These are phyloP conservation scores for Thumatha senex DNA, from an alignment of 2,888 invertebrate genomes.

Conservation along the genomic window DNA sequence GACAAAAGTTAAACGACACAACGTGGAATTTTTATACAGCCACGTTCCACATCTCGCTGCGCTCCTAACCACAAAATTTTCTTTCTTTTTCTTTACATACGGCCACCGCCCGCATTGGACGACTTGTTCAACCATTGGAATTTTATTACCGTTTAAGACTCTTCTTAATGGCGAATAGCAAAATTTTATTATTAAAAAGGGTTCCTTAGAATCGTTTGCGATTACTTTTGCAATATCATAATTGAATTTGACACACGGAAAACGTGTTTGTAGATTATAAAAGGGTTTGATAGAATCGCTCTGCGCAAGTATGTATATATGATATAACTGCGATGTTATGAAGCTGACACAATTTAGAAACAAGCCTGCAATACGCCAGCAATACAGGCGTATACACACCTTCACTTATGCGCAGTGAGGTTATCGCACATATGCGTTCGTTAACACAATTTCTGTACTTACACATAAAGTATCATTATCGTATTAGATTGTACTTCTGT, in stretches of 20 bases:
- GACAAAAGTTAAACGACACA: conserved; percentile 26
- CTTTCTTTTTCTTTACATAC: conserved; percentile 50
- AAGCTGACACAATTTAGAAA: conserved; percentile 42
- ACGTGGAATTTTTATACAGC: conserved; percentile 29
- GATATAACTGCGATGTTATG: conserved; percentile 16
- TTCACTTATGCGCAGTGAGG: conserved; percentile 30
- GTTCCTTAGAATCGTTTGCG: not conserved
- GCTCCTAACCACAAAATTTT: conserved; percentile 65
- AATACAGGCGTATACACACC: conserved; percentile 13
- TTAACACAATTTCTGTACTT: conserved; percentile 36
- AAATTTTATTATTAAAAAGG: conserved; percentile 11
- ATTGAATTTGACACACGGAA: too few relatives aligned
- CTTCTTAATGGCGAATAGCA: conserved; percentile 42
- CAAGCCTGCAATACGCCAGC: conserved; percentile 14
- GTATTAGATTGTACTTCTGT: not conserved
- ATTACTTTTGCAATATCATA: too few relatives aligned
- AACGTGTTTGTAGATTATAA: too few relatives aligned
- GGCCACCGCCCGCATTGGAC: conserved; percentile 64
- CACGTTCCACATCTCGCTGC: conserved; percentile 44
- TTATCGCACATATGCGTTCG: conserved; percentile 33
- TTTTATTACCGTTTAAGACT: conserved; percentile 57
- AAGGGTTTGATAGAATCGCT: not conserved
- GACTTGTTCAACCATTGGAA: conserved; percentile 47
- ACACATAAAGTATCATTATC: conserved; percentile 22
- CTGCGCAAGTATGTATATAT: not conserved